Evolutionary conservation across 92 coral and sea anemone species (phyloP).

Genomic region (Chrysogorgia sp.): DNA sequence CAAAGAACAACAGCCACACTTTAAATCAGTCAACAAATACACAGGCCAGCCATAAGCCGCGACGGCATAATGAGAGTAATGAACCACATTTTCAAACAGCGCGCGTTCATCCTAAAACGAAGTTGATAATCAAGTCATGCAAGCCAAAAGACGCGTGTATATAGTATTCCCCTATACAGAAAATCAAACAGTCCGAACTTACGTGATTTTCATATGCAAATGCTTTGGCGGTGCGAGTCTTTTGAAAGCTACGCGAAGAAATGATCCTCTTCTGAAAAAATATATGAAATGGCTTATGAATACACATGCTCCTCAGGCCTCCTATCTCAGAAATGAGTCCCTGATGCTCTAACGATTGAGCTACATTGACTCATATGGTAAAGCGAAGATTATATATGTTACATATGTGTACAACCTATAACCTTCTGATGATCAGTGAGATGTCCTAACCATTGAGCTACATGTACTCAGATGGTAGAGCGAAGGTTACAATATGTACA

Average conservation of each 20-base stretch:
- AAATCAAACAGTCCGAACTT: neutral
- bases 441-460: too few species aligned
- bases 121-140: neutral
- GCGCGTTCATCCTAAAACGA: conserved; percentile 71
- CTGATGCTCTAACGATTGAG: too few species aligned
- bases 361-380: too few species aligned
- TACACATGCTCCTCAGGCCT: too few species aligned
- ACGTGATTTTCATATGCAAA: conserved; percentile 76
- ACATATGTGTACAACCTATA: too few species aligned
- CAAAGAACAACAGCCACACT: conserved; percentile 84
- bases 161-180: neutral
- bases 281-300: too few species aligned
- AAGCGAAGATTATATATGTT: too few species aligned
- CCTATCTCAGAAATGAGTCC: too few species aligned
- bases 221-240: conserved; percentile 73
- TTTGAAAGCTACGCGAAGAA: conserved; percentile 72
- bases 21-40: conserved; percentile 80
- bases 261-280: neutral
- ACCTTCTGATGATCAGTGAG: too few species aligned
- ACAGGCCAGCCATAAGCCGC: conserved; percentile 99
- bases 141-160: neutral
- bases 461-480: too few species aligned
- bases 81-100: conserved; percentile 81
- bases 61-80: conserved; percentile 93
- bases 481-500: too few species aligned